Conservation (phyloP, 2,113 vertebrate species). For the Centropus bengalensis region DNA sequence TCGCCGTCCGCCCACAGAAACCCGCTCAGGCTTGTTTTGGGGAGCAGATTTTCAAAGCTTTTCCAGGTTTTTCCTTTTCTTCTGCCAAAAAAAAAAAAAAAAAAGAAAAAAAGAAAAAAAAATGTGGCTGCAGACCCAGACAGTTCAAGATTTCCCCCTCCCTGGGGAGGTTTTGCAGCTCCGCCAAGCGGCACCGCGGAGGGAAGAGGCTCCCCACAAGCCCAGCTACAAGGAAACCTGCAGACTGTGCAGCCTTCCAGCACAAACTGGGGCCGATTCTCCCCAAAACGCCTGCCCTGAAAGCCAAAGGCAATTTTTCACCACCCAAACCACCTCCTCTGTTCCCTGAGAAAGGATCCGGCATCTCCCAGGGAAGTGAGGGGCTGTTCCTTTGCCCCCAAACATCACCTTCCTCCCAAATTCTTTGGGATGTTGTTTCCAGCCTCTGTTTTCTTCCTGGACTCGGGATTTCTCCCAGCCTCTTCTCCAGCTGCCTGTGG, state of each 20-base stretch:
- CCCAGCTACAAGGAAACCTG: not conserved
- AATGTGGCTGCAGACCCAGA: not conserved
- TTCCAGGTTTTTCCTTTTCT: not conserved
- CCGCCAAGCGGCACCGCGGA: not conserved
- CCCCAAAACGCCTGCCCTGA: not conserved
- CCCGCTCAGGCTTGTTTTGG: accelerated
- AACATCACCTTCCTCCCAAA: accelerated
- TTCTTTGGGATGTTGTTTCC: not conserved
- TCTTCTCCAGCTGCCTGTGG: too few species aligned
- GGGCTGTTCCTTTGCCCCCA: not conserved
- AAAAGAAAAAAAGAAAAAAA: too few species aligned
- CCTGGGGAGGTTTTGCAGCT: not conserved
- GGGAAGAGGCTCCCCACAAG: not conserved
- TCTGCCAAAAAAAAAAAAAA: not conserved
- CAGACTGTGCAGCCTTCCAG: accelerated
- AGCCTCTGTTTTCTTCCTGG: too few species aligned
- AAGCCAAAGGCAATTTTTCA: not conserved
- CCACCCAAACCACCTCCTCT: accelerated
- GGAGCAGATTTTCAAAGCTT: not conserved
- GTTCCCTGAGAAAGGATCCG: accelerated
- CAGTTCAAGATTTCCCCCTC: accelerated
- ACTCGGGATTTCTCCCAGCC: too few species aligned
- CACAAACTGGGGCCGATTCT: accelerated
- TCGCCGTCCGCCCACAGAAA: accelerated
- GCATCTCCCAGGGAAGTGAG: not conserved